Conservation (phyloP, 2,888 invertebrate species). For the Beris morrisii region DNA sequence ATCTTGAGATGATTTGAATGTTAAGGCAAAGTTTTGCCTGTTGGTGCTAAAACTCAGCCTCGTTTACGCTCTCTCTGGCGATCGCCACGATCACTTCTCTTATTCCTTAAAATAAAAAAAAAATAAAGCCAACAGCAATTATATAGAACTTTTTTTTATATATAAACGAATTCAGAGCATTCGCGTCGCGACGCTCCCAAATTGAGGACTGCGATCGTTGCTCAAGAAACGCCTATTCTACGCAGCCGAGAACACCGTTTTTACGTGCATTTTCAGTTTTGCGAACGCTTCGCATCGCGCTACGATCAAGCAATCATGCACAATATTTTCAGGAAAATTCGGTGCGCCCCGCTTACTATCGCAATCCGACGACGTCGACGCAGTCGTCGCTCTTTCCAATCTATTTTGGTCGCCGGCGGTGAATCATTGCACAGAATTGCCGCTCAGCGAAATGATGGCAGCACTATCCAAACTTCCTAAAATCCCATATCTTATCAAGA, state of each 20-base stretch:
- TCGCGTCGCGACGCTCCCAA: background rate
- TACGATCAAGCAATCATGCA: too few species aligned
- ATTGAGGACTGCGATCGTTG: background rate
- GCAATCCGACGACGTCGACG: too few species aligned
- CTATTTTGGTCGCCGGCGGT: constrained; percentile 21
- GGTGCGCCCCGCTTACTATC: too few species aligned
- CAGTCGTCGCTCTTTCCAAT: background rate
- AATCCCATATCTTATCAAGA: constrained; percentile 6
- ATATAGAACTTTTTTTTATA: background rate
- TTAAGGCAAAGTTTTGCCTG: constrained; percentile 11
- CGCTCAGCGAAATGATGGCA: constrained; percentile 2
- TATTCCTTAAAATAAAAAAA: background rate
- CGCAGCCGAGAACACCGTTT: constrained; percentile 14
- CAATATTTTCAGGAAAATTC: too few species aligned
- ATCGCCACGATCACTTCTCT: constrained; percentile 9
- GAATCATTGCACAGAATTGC: constrained; percentile 7
- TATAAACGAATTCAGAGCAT: constrained; percentile 1
- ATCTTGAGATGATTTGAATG: constrained; percentile 12
- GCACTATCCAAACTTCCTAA: background rate
- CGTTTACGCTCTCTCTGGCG: constrained; percentile 2
- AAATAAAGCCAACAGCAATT: background rate
- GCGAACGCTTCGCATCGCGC: constrained; percentile 20
- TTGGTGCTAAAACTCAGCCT: constrained; percentile 6
- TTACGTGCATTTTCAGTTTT: constrained; percentile 26
- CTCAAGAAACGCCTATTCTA: background rate